These are phyloP conservation scores for Perca schrenkii DNA, from an alignment of 2,113 vertebrate species.

Conservation along the genomic window DNA sequence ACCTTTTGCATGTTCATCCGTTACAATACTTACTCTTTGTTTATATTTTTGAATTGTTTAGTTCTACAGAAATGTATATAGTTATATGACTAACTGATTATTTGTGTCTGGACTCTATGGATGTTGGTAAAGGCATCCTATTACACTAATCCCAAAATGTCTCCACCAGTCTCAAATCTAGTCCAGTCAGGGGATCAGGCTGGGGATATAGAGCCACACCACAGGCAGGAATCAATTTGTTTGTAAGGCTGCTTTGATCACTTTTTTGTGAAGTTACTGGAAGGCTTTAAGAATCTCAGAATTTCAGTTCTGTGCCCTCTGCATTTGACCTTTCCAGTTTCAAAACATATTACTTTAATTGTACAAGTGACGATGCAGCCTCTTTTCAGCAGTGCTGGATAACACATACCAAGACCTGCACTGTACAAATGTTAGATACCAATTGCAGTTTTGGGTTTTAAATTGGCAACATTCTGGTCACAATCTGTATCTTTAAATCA, in stretches of 20 bases:
- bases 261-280: slow-evolving; percentile 41
- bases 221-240: slow-evolving; percentile 48
- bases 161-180: slow-evolving; percentile 15
- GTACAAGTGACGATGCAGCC: not conserved
- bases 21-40: not conserved
- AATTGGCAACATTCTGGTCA: not conserved
- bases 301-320: slow-evolving; percentile 14
- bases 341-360: slow-evolving; percentile 25
- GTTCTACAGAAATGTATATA: not conserved
- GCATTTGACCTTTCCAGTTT: slow-evolving; percentile 29
- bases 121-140: not conserved
- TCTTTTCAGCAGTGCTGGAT: not conserved
- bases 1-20: not conserved
- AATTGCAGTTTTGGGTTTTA: not conserved
- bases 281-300: slow-evolving; percentile 32
- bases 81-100: too few relatives aligned
- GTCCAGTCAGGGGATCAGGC: slow-evolving; percentile 35
- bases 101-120: not conserved
- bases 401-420: not conserved
- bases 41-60: not conserved
- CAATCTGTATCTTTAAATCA: not conserved
- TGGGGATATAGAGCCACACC: slow-evolving; percentile 32
- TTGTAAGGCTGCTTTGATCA: slow-evolving; percentile 51
- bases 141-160: slow-evolving; percentile 10
- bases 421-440: not conserved